Conservation (phyloP, 1,140 invertebrate genomes). For the Mamestra configurata region DNA sequence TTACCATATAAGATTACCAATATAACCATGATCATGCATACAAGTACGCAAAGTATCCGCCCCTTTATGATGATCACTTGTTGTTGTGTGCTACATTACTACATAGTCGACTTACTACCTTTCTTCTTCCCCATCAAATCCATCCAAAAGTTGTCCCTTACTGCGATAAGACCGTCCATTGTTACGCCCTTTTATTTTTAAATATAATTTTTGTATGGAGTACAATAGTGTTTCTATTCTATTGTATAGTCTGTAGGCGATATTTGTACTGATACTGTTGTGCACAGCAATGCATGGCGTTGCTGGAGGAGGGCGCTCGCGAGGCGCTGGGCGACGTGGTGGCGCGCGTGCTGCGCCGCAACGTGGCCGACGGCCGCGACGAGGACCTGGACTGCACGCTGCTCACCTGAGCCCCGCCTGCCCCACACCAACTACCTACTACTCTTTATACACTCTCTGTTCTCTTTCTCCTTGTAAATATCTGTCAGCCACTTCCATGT, state of each 20-base stretch:
- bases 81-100: too few species aligned
- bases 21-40: too few species aligned
- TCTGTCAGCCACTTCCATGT: slow-evolving; percentile 30
- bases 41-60: too few species aligned
- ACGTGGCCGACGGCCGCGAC: slow-evolving; percentile 93
- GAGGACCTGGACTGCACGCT: slow-evolving; percentile 97
- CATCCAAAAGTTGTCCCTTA: too few species aligned
- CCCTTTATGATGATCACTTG: too few species aligned
- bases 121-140: too few species aligned
- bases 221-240: too few species aligned
- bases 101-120: too few species aligned
- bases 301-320: slow-evolving; percentile 95
- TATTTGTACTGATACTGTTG: slow-evolving; percentile 52
- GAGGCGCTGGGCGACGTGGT: slow-evolving; percentile 97
- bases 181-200: too few species aligned
- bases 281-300: slow-evolving; percentile 91
- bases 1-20: too few species aligned
- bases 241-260: neutral
- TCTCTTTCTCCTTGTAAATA: slow-evolving; percentile 42
- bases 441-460: slow-evolving; percentile 56
- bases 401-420: slow-evolving; percentile 89
- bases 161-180: too few species aligned
- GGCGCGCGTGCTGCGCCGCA: slow-evolving; percentile 86
- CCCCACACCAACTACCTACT: neutral
- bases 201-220: too few species aligned